Base-by-base conservation (phyloP, 2,888 invertebrate species). In the Lochmaea crataegi region DNA sequence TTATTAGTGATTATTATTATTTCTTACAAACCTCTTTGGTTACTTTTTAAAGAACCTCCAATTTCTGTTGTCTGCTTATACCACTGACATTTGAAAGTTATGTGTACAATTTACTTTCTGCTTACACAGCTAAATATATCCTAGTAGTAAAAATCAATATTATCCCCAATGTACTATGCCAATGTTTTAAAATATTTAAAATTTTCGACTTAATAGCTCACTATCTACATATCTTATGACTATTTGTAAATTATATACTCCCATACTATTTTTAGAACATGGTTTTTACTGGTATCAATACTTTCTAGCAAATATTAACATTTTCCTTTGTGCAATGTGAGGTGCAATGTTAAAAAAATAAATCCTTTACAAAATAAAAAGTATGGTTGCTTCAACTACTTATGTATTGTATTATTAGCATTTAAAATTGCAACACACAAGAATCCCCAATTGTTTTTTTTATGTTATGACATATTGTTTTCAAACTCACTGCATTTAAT, bases 401-500 rank as follows among this genome's bases (percentile, higher is more conserved):
- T n/a, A 48, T 12, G n/a, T 48, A 48, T 5, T 48, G 14, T n/a
- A 48, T n/a, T 48, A 48, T 14, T 45, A 45, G 14, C 45, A 45
- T 45, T 45, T 12, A 45, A 11, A 45, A 14, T 48, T 48, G 48
- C 48, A n/a, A 48, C 45, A 48, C 48, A n/a, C 0, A 1, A 11
- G 5, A 5, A n/a, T n/a, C 2, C n/a, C 0, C n/a, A 48, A 48
- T 48, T 48, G 7, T 48, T 48, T 48, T n/a, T n/a, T 48, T 32
- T 32, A 32, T 32, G 48, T 12, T 48, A 48, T 48, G 48, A 48
- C 48, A 48, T 48, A 48, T 38, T 38, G 32, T 38, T 38, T 38
- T 38, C 32, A 38, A 38, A 38, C 32, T 38, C 41, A 64, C 63
- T 69, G 42, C 56, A 42, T 70, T 53, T 41, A 57, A 64, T 64